phyloP scores from a whole-genome alignment of 2,113 vertebrate genomes.

The Heloderma charlesbogerti region DNA sequence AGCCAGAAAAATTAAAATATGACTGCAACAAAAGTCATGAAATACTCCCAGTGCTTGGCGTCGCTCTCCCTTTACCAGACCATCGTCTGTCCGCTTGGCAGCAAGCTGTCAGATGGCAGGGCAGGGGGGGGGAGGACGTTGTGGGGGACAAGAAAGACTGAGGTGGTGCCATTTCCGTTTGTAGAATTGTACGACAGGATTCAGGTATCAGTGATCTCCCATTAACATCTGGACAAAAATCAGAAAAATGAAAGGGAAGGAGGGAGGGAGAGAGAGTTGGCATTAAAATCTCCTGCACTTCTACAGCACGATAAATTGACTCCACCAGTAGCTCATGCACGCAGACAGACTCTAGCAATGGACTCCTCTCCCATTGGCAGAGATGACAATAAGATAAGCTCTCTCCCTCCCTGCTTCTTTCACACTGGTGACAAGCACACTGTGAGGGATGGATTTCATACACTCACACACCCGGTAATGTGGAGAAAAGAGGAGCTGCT shows the following conservation, averaged over 20 bases:
- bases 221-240: slow-evolving; percentile 61
- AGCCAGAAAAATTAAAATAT: slow-evolving; percentile 46
- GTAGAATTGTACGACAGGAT: slow-evolving; percentile 64
- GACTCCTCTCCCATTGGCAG: slow-evolving; percentile 63
- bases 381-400: slow-evolving; percentile 57
- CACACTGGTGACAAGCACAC: slow-evolving; percentile 54
- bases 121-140: slow-evolving; percentile 35
- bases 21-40: slow-evolving; percentile 54
- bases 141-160: slow-evolving; percentile 39
- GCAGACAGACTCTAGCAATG: slow-evolving; percentile 51
- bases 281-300: slow-evolving; percentile 54
- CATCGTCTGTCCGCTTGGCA: slow-evolving; percentile 44
- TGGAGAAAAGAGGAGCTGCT: slow-evolving; percentile 40
- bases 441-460: slow-evolving; percentile 40
- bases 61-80: slow-evolving; percentile 23
- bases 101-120: slow-evolving; percentile 57
- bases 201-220: slow-evolving; percentile 54
- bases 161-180: slow-evolving; percentile 66
- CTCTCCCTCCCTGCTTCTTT: slow-evolving; percentile 32
- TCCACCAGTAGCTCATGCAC: slow-evolving; percentile 53
- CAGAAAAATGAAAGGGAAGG: slow-evolving; percentile 36
- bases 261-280: slow-evolving; percentile 37
- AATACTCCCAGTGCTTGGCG: slow-evolving; percentile 48
- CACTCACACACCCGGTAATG: slow-evolving; percentile 21
- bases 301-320: slow-evolving; percentile 48